phyloP scores from a whole-genome alignment of 2,113 vertebrate species.

The Anarrhichthys ocellatus region DNA sequence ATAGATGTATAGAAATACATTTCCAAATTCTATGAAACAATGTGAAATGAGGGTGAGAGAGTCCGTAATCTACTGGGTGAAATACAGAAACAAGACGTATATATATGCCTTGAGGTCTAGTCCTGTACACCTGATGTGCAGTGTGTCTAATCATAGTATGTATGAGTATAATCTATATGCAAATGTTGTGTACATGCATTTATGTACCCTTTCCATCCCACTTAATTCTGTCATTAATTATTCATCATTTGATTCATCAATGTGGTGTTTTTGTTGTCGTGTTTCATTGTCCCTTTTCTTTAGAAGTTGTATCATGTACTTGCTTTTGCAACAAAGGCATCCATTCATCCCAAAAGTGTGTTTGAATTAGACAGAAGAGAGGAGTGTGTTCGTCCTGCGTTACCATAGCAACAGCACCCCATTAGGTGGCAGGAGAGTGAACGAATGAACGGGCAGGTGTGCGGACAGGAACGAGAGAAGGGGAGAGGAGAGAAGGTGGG shows the following conservation, averaged over 20 bases:
- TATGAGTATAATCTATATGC: constrained; percentile 13
- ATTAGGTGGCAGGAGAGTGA: constrained; percentile 67
- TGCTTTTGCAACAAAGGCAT: neutral
- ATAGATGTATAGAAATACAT: neutral
- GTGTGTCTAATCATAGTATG: neutral
- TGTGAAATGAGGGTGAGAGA: neutral
- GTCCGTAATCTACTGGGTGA: neutral
- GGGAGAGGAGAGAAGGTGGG: neutral
- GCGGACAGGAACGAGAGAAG: constrained; percentile 9
- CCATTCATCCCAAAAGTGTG: constrained; percentile 8
- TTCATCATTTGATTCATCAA: constrained; percentile 12
- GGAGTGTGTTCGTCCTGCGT: constrained; percentile 47
- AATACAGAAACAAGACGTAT: neutral
- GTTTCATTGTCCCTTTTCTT: neutral
- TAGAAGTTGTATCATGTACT: neutral
- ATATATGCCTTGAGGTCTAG: neutral
- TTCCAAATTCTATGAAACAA: neutral
- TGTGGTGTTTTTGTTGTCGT: neutral
- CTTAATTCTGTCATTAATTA: constrained; percentile 23
- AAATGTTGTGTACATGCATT: constrained; percentile 22
- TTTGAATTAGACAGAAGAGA: constrained; percentile 20
- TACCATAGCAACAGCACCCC: constrained; percentile 75
- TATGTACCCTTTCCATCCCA: neutral
- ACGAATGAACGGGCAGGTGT: constrained; percentile 54
- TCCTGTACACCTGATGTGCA: neutral